Evolutionary conservation across 2,797 vertebrate species (phyloP), one percentile per base, ranked within the genome.

Genomic region (Alca torda): DNA sequence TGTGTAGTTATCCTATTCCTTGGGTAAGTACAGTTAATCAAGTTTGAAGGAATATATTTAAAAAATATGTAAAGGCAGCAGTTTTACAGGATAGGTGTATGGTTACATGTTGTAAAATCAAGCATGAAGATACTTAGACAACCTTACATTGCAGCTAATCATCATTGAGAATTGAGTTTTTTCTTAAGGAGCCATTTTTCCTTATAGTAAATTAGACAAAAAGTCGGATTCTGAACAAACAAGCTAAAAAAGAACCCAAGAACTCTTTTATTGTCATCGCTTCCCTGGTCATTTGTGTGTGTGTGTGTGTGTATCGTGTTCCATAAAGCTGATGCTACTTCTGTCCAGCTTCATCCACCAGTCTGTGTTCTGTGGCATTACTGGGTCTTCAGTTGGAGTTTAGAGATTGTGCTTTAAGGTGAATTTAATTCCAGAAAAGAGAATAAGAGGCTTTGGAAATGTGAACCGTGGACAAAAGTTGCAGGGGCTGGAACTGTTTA

Each of bases 401-500:
- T 37, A 41, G 50, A 68, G 37, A 17, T 35, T 69, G 53, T 86
- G 30, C 45, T 72, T 84, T 69, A 70, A 51, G 63, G 67, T 43
- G 79, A 63, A 51, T 89, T 88, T 73, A 53, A 76, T 81, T 79
- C 18, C 63, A 85, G 68, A 33, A 86, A 48, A 78, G 35, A 70
- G 24, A 84, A 6, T n/a, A 64, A 73, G 43, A 93, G 46, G 33
- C 56, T 87, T 84, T 73, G 51, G 53, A 24, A 87, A 48, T 79
- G 77, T 56, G 60, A 79, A n/a, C 45, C 18, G 1, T 33, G 8
- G 69, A 51, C 41, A 51, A 30, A 79, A 59, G 16, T 74, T 56
- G 8, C 11, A 54, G 33, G n/a, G 26, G 3, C 41, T 79, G 45
- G 28, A 83, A 50, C 28, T 63, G 35, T 75, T 80, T 51, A 76